Evolutionary conservation across 2,797 vertebrate genomes (phyloP), one percentile per base, ranked within the genome.

Genomic region (Lutjanus argentimaculatus): DNA sequence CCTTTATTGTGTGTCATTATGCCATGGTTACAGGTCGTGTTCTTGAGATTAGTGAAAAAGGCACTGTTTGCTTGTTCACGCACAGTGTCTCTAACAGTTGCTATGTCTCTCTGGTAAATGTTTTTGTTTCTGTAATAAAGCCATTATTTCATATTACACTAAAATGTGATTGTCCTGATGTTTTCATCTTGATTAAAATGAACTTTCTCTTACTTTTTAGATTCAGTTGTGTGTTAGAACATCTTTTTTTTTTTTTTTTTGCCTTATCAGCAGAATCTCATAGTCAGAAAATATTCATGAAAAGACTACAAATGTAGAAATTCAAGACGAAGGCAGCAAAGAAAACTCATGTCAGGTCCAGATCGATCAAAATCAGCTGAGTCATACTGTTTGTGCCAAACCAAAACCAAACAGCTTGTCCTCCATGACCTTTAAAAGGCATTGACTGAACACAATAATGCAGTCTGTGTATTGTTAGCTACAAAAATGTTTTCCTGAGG

Each of bases 291-390:
- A 40, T 14, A 61, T 59, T 55, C 30, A 36, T 68, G 51, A 49
- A 74, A 75, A 46, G 58, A 7, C 10, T 25, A 52, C 67, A 67
- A 55, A 71, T 65, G 46, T n/a, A 81, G 80, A 80, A 81, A 70
- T 42, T 61, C 56, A 58, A 66, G n/a, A 49, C 0, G 30, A 62
- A 74, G 68, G 25, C 75, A 51, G 58, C 7, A 45, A 67, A 59
- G 46, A 66, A 72, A 79, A 80, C 63, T 65, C 13, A 64, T 57
- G 59, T 67, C 21, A 69, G 65, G 46, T 70, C 19, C 17, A 30
- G 48, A 76, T 13, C 58, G 68, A 93, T 89, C 40, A 80, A 83
- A 89, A 85, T 85, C 78, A 77, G 82, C 78, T 86, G 85, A 90
- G 70, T 83, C 67, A 55, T 59, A 21, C 72, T 42, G 21, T 58